These are phyloP conservation scores for Drosophila antonietae DNA, from an alignment of 2,888 invertebrate genomes.

Conservation along the genomic window DNA sequence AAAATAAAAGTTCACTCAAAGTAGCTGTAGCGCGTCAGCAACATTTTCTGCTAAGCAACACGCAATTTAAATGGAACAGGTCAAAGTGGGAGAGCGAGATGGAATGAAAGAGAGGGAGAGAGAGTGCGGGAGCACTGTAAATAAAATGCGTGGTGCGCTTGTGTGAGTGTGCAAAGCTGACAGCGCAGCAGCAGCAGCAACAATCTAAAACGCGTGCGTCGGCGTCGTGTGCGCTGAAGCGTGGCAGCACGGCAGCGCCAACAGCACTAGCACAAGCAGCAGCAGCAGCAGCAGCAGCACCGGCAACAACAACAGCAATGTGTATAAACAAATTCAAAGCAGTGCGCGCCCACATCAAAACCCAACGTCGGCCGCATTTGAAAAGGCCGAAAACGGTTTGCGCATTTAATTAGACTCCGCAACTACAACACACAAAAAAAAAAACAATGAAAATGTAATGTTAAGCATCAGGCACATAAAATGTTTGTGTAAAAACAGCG, in stretches of 20 bases:
- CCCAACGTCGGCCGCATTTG: slow-evolving; percentile 50
- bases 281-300: slow-evolving; percentile 28
- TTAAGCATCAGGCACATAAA: slow-evolving; percentile 59
- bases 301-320: slow-evolving; percentile 45
- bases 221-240: slow-evolving; percentile 71
- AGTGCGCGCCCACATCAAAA: slow-evolving; percentile 73
- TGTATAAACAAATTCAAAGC: slow-evolving; percentile 73
- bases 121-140: neutral
- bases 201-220: slow-evolving; percentile 54
- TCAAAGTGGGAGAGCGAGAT: slow-evolving; percentile 19
- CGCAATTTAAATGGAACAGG: slow-evolving; percentile 55
- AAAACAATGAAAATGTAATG: slow-evolving; percentile 33
- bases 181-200: slow-evolving; percentile 54
- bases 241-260: slow-evolving; percentile 47
- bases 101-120: neutral
- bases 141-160: slow-evolving; percentile 50
- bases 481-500: slow-evolving; percentile 58
- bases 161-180: slow-evolving; percentile 44
- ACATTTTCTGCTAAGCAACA: slow-evolving; percentile 40
- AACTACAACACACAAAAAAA: slow-evolving; percentile 17
- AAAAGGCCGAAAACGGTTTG: slow-evolving; percentile 65
- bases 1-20: slow-evolving; percentile 17
- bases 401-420: slow-evolving; percentile 73
- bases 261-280: slow-evolving; percentile 22
- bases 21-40: slow-evolving; percentile 49